phyloP scores from a whole-genome alignment of 2,888 invertebrate species.

The Altica lythri region DNA sequence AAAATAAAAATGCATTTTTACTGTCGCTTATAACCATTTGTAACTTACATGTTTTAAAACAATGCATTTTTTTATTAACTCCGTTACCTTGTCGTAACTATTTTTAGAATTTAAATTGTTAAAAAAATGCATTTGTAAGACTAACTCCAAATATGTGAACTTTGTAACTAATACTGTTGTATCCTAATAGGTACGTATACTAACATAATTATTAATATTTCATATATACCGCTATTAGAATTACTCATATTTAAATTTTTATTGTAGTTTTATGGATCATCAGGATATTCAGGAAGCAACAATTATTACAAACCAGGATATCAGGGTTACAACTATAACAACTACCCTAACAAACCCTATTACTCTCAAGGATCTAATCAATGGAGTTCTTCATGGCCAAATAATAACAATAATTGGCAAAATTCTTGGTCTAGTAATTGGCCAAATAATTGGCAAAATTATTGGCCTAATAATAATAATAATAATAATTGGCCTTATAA shows the following conservation, averaged over 20 bases:
- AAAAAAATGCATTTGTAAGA: no score
- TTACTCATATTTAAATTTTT: background rate
- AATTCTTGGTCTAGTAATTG: no score
- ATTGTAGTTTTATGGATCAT: background rate
- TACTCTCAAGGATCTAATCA: slow-evolving; percentile 1
- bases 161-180: no score
- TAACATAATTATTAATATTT: background rate
- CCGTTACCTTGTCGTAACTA: no score
- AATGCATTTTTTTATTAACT: no score
- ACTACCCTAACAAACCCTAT: slow-evolving; percentile 3
- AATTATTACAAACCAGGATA: background rate
- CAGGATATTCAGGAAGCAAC: background rate
- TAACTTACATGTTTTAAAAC: no score
- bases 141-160: background rate
- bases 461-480: background rate
- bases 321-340: slow-evolving; percentile 2
- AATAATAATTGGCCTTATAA: background rate
- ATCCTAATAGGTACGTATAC: background rate
- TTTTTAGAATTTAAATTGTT: no score
- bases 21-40: no score
- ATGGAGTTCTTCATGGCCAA: background rate
- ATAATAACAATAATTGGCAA: slow-evolving; percentile 2
- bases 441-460: no score
- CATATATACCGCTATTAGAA: background rate
- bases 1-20: no score